These are phyloP conservation scores for Hippasteria phrygiana DNA, from an alignment of 53 echinoderm and acorn worm genomes.

Conservation along the genomic window DNA sequence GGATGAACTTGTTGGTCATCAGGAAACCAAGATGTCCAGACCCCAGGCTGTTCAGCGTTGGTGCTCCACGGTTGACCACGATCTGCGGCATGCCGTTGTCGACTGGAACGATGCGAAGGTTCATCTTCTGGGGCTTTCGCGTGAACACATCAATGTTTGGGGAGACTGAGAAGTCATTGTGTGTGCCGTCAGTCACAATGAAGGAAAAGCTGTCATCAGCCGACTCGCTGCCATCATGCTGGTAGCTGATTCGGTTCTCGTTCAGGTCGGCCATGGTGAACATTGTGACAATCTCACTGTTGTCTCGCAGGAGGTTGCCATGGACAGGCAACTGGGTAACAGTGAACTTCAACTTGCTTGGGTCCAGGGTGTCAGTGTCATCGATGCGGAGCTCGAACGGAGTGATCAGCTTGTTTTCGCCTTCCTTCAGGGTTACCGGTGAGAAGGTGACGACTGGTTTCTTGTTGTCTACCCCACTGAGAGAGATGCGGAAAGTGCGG, in stretches of 20 bases:
- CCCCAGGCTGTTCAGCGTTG: conserved; percentile 83
- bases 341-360: conserved; percentile 80
- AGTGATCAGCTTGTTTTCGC: conserved; percentile 94
- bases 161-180: conserved; percentile 90
- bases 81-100: conserved; percentile 98
- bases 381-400: conserved; percentile 96
- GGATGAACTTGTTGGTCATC: conserved; percentile 98
- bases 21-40: conserved; percentile 93
- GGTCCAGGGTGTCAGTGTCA: conserved; percentile 90
- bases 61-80: conserved; percentile 95
- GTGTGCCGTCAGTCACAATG: conserved; percentile 96
- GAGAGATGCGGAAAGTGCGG: conserved; percentile 95
- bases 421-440: conserved; percentile 82
- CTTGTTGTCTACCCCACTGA: conserved; percentile 96
- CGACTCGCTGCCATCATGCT: conserved; percentile 92
- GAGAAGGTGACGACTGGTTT: conserved; percentile 88
- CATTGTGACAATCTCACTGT: conserved; percentile 81
- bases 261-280: conserved; percentile 97
- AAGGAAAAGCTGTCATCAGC: conserved; percentile 94
- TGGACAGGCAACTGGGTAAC: conserved; percentile 97
- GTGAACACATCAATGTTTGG: conserved; percentile 83
- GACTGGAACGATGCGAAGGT: conserved; percentile 80
- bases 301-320: conserved; percentile 91
- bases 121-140: conserved; percentile 90
- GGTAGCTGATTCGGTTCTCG: conserved; percentile 98